A percentile compares a stretch with the other conserved stretches of the same genome.
These are phyloP conservation scores for Lasioglossum albipes DNA, from an alignment of 1,140 invertebrate species.

Conservation along the genomic window DNA sequence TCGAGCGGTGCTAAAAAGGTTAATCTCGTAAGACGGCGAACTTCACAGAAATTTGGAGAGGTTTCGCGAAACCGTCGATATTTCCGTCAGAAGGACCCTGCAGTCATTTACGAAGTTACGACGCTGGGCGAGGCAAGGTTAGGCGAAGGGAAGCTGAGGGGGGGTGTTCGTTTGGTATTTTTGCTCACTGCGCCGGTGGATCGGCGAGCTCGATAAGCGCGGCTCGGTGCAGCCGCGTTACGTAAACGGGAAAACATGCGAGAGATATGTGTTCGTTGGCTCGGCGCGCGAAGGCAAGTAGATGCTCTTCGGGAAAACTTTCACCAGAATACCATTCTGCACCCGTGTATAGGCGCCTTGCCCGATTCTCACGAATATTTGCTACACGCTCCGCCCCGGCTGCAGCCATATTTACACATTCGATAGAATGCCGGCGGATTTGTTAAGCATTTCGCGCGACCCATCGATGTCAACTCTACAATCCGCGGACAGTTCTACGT, in stretches of 20 bases:
- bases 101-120: not conserved
- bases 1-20: not conserved
- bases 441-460: not conserved
- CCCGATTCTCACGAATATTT: slow-evolving; percentile 58
- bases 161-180: not conserved
- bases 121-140: too few relatives aligned
- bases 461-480: too few relatives aligned
- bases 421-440: slow-evolving; percentile 18
- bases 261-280: slow-evolving; percentile 40
- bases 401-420: slow-evolving; percentile 25
- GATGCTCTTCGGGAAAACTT: slow-evolving; percentile 51
- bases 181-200: slow-evolving; percentile 11
- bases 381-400: slow-evolving; percentile 19
- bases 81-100: not conserved
- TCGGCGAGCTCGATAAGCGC: slow-evolving; percentile 24
- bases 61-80: not conserved
- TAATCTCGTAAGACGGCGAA: not conserved
- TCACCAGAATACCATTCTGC: slow-evolving; percentile 52
- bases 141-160: too few relatives aligned
- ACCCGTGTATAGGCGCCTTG: slow-evolving; percentile 28
- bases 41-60: not conserved
- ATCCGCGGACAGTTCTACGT: too few relatives aligned
- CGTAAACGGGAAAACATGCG: slow-evolving; percentile 46
- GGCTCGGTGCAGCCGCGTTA: slow-evolving; percentile 28
- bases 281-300: slow-evolving; percentile 7